Conservation (phyloP, 2,797 vertebrate genomes). For the Gallirallus australis region DNA sequence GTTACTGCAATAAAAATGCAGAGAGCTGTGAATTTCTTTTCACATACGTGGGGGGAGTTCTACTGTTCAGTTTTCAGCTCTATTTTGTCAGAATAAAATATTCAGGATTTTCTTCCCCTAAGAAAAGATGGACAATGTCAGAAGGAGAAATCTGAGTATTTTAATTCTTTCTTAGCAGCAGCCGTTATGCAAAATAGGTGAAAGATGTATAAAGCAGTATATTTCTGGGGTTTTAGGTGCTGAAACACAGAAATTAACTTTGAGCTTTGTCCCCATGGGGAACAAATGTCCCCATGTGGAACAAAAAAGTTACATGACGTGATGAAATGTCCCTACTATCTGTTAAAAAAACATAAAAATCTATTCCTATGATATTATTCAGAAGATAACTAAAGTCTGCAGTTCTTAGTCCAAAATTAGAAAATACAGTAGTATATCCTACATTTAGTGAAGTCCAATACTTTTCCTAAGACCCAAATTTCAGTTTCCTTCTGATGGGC, state of each 20-base stretch:
- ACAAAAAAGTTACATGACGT: background rate
- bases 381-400: background rate
- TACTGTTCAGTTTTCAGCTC: constrained; percentile 39
- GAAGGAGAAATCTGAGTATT: background rate
- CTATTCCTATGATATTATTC: background rate
- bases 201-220: background rate
- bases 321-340: background rate
- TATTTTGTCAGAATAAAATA: background rate
- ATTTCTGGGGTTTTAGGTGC: background rate
- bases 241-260: background rate
- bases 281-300: background rate
- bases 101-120: background rate
- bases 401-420: background rate
- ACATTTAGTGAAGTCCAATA: background rate
- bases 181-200: background rate
- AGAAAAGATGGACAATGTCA: background rate
- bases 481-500: background rate
- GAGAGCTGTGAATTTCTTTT: background rate
- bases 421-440: background rate
- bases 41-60: background rate
- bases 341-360: background rate
- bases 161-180: background rate
- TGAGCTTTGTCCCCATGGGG: background rate
- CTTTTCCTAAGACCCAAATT: background rate
- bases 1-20: background rate